These are phyloP conservation scores for Micromussa lordhowensis DNA, from an alignment of 92 coral and sea anemone species.

Conservation along the genomic window DNA sequence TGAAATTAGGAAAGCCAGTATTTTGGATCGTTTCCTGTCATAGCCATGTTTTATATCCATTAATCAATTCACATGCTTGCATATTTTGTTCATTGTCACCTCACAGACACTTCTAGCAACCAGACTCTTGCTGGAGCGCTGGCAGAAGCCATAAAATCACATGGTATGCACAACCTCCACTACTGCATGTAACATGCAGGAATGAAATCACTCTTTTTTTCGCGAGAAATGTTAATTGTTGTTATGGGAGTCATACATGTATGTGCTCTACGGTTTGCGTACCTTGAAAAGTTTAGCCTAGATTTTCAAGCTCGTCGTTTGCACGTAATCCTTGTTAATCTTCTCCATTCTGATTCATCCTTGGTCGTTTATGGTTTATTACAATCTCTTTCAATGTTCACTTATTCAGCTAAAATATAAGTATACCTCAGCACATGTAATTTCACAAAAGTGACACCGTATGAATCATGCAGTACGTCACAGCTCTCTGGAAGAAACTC, in stretches of 20 bases:
- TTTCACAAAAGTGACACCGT: too few relatives aligned
- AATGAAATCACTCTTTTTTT: neutral
- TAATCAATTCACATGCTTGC: neutral
- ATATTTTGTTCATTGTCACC: neutral
- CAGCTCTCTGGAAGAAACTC: too few relatives aligned
- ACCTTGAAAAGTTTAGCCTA: too few relatives aligned
- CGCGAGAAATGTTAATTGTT: neutral
- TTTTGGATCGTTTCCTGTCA: neutral
- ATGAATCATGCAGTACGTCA: too few relatives aligned
- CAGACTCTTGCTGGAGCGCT: conserved; percentile 50
- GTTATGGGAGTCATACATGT: neutral
- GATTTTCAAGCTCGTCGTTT: too few relatives aligned
- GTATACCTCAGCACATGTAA: too few relatives aligned
- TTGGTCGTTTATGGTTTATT: too few relatives aligned
- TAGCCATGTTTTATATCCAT: neutral
- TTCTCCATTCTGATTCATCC: too few relatives aligned
- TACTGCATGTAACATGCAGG: neutral
- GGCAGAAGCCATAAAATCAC: conserved; percentile 35
- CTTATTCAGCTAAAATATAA: too few relatives aligned
- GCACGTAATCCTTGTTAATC: too few relatives aligned
- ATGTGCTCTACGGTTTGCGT: neutral
- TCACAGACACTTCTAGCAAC: conserved; percentile 35
- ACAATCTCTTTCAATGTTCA: too few relatives aligned
- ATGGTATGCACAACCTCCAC: neutral
- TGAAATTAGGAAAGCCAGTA: neutral